Evolutionary conservation across 1,140 invertebrate species (phyloP).

Genomic region (Papilio machaon): DNA sequence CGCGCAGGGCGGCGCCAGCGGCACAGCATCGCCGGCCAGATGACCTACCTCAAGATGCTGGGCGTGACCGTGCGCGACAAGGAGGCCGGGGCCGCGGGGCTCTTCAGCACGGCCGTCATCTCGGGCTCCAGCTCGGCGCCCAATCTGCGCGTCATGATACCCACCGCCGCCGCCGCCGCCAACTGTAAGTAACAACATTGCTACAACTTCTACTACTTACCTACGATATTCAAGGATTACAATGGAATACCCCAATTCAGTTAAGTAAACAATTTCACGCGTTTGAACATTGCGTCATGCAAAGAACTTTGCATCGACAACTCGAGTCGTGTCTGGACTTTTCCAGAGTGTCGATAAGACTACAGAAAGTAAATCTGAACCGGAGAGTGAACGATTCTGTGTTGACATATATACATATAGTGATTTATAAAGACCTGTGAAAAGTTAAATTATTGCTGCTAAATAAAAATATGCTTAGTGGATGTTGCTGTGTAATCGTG

Average conservation of each 20-base stretch:
- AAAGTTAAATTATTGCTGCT: not conserved
- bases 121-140: constrained; percentile 95
- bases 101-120: constrained; percentile 97
- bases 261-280: not conserved
- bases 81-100: constrained; percentile 87
- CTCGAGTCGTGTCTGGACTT: not conserved
- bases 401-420: not conserved
- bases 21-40: constrained; percentile 96
- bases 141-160: constrained; percentile 93
- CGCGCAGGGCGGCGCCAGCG: constrained; percentile 90
- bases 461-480: not conserved
- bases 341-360: not conserved
- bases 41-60: constrained; percentile 94
- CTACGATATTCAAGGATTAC: not conserved
- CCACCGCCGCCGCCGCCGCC: constrained; percentile 85
- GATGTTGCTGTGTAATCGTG: constrained; percentile 7
- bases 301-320: not conserved
- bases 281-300: not conserved
- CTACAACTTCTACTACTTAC: not conserved
- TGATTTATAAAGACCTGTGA: not conserved
- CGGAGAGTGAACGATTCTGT: not conserved
- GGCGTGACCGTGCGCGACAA: constrained; percentile 87
- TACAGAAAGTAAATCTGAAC: not conserved
- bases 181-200: constrained; percentile 84
- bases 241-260: not conserved